Evolutionary conservation across 1,140 invertebrate genomes (phyloP).

Genomic region (Chironomus tepperi): DNA sequence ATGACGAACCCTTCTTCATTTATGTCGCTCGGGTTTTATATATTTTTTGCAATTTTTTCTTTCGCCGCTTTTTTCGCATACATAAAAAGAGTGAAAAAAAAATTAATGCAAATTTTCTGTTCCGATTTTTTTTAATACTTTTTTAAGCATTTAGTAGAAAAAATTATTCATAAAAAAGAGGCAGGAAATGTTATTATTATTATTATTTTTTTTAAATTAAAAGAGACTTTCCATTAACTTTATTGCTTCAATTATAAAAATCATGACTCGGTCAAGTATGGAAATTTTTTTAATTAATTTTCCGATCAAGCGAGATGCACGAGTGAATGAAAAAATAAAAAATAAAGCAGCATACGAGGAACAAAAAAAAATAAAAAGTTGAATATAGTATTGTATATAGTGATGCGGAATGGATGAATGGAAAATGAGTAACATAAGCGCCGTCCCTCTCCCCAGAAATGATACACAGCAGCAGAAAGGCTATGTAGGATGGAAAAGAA

Average conservation of each 20-base stretch:
- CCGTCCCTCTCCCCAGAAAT: no score
- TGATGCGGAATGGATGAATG: no score
- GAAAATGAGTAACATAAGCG: no score
- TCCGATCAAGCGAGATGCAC: neutral
- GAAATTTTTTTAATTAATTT: constrained; percentile 18
- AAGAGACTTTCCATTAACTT: constrained; percentile 20
- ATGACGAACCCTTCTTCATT: no score
- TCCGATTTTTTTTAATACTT: neutral
- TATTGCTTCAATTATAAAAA: constrained; percentile 20
- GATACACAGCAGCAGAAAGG: no score
- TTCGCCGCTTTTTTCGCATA: neutral
- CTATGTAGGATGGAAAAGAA: no score
- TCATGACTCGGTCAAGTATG: constrained; percentile 16
- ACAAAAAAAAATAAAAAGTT: no score
- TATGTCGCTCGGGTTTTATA: no score
- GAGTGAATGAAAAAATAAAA: neutral
- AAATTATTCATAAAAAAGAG: neutral
- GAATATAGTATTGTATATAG: no score
- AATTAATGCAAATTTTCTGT: constrained; percentile 8
- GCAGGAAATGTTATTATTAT: neutral
- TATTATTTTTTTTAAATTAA: neutral
- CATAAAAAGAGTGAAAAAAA: neutral
- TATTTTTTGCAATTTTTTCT: no score
- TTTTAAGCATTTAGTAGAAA: no score
- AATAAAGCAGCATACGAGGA: no score